A percentile compares a stretch with the other conserved stretches of the same genome.
Evolutionary conservation across 1,140 invertebrate species (phyloP).

Genomic region (Agrypnia vestita): DNA sequence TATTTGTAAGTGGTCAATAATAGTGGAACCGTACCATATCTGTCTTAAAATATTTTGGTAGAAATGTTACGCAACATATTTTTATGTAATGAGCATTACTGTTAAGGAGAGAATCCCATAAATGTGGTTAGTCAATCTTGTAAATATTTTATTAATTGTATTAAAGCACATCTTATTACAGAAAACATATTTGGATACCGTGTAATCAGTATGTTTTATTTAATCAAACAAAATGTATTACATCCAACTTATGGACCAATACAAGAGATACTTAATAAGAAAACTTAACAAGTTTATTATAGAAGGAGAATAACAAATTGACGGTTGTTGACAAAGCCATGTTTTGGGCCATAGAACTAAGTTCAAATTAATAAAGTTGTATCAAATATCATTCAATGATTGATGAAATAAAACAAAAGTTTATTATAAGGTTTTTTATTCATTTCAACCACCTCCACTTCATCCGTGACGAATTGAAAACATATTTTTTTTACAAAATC

Average conservation of each 20-base stretch:
- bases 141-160: conserved; percentile 57
- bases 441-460: too few species aligned
- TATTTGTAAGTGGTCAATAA: conserved; percentile 47
- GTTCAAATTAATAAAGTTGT: conserved; percentile 61
- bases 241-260: conserved; percentile 61
- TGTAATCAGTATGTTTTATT: conserved; percentile 49
- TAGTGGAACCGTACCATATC: conserved; percentile 54
- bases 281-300: conserved; percentile 59
- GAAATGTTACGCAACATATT: conserved; percentile 41
- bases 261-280: conserved; percentile 56
- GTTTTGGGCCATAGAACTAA: conserved; percentile 61
- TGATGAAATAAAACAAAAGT: conserved; percentile 59
- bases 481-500: too few species aligned
- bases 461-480: not conserved
- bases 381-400: conserved; percentile 58
- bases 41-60: conserved; percentile 45
- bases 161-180: conserved; percentile 54
- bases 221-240: conserved; percentile 54
- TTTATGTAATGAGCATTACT: conserved; percentile 45
- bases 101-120: conserved; percentile 51
- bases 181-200: conserved; percentile 51
- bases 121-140: conserved; percentile 61
- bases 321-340: conserved; percentile 62
- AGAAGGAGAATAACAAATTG: conserved; percentile 61
- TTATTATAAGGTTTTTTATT: conserved; percentile 55